Base-by-base conservation (phyloP, 2,888 invertebrate species). In the Cephus runcator region DNA sequence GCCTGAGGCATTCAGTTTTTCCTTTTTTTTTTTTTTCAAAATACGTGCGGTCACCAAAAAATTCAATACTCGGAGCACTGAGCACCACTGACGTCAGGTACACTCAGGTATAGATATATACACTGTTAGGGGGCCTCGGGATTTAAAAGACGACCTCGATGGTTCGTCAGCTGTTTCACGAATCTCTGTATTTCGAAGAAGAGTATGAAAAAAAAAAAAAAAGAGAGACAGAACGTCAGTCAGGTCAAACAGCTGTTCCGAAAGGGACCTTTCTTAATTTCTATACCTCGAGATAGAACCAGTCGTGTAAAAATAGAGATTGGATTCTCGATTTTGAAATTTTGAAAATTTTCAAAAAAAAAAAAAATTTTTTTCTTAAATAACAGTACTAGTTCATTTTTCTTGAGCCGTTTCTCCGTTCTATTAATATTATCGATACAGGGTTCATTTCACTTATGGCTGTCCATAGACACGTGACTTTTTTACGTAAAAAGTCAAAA, bases 131-230 rank as follows among this genome's bases (percentile, higher is more conserved):
- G 12, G 56, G 56, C 23, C 9, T 56, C 23, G 56, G 2, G 56
- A 56, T 56, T 56, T 56, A 56, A 56, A 56, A 56, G 56, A 23
- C 56, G 56, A 56, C 56, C 56, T 23, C 23, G 56, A 56, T 56
- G 78, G 71, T 75, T 77, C 79, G 83, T 81, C 80, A 82, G 82
- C 81, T 81, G 81, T 80, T 71, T 56, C 69, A 78, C 79, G 78
- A 79, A 79, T 78, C 76, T 75, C 34, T 73, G 71, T 79, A 69
- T 73, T 40, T 34, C 74, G 40, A 9, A 73, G 36, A 78, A 68
- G 77, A 76, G 77, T 73, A 56, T n/a, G 69, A 76, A 78, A 78
- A 73, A 73, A 78, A 78, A 73, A 73, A 31, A 78, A 76, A 73
- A 69, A 69, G 78, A 76, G 78, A 80, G 78, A 80, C 81, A 78